These are phyloP conservation scores for Megalurothrips usitatus DNA, from an alignment of 2,888 invertebrate species.

Conservation along the genomic window DNA sequence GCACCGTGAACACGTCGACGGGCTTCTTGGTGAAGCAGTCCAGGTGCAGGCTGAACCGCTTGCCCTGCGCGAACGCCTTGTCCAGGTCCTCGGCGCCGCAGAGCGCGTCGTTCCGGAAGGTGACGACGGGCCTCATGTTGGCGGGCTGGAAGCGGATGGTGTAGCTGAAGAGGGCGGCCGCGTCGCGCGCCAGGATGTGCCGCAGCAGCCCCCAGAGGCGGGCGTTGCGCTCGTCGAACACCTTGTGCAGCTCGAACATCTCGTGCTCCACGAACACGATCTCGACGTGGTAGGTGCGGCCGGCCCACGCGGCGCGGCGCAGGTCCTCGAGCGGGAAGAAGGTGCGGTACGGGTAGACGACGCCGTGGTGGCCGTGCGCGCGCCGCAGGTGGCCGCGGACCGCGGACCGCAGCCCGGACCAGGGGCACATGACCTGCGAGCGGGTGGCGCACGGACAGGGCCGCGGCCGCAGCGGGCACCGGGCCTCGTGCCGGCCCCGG, in stretches of 20 bases:
- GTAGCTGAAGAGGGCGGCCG: conserved; percentile 10
- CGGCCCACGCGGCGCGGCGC: background rate
- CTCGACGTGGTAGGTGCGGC: conserved; percentile 20
- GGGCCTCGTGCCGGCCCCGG: conserved; percentile 7
- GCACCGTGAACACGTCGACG: background rate
- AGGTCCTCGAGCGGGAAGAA: conserved; percentile 21
- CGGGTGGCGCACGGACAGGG: background rate
- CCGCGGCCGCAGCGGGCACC: background rate
- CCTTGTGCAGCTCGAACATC: conserved; percentile 21
- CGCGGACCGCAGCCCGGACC: background rate
- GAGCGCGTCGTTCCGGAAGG: conserved; percentile 13
- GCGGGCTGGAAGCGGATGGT: conserved; percentile 17
- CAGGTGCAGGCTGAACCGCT: background rate
- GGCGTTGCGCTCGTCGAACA: conserved; percentile 12
- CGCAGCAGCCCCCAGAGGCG: conserved; percentile 7
- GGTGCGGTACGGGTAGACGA: conserved; percentile 16
- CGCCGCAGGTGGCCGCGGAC: conserved; percentile 14
- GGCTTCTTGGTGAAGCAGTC: conserved; percentile 20
- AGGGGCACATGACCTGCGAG: background rate
- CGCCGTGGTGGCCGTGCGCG: conserved; percentile 24
- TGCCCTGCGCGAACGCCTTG: conserved; percentile 15
- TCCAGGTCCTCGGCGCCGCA: conserved; percentile 8
- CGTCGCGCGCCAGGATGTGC: conserved; percentile 15
- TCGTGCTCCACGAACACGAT: conserved; percentile 22
- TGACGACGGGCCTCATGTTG: background rate